Evolutionary conservation across 2,113 vertebrate genomes (phyloP).

Genomic region (Dissostichus mawsoni): DNA sequence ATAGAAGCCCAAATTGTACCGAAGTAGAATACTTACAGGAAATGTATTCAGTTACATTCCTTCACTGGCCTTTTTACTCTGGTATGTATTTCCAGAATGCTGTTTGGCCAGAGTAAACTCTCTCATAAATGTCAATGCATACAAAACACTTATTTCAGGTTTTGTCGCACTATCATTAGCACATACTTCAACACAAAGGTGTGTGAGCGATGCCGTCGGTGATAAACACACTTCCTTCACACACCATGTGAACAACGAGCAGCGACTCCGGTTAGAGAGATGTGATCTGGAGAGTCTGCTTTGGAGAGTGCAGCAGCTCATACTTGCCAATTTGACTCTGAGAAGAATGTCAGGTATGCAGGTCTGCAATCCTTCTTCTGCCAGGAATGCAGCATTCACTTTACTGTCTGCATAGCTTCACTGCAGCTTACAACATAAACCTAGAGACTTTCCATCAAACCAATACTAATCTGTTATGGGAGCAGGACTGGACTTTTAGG

Average conservation of each 20-base stretch:
- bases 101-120: not conserved
- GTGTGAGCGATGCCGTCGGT: not conserved
- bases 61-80: not conserved
- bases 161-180: not conserved
- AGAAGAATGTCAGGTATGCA: constrained; percentile 68
- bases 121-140: not conserved
- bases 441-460: constrained; percentile 46
- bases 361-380: constrained; percentile 52
- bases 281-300: constrained; percentile 2
- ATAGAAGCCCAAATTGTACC: not conserved
- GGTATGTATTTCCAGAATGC: constrained; percentile 5
- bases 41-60: not conserved
- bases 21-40: not conserved
- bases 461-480: constrained; percentile 37
- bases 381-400: constrained; percentile 62
- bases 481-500: not conserved
- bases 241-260: not conserved
- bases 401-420: constrained; percentile 46
- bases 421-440: constrained; percentile 51
- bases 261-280: not conserved
- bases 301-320: not conserved
- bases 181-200: constrained; percentile 23
- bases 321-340: constrained; percentile 34
- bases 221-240: constrained; percentile 36
- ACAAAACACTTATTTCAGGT: not conserved